Conservation (phyloP, 2,888 invertebrate species). For the Ophonus ardosiacus region DNA sequence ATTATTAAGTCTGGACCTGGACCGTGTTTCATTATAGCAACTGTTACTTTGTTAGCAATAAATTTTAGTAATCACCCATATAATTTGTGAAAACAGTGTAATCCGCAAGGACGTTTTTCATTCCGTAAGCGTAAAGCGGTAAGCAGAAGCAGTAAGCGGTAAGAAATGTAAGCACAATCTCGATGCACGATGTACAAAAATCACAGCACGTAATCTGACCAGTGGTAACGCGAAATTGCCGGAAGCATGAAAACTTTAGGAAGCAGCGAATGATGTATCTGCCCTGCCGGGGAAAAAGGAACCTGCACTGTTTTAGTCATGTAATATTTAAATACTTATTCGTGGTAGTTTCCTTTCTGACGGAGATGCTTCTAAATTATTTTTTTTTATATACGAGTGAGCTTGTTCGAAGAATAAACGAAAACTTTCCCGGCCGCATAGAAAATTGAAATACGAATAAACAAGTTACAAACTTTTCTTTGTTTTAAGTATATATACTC, state of each 20-base stretch:
- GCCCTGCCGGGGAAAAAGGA: neutral
- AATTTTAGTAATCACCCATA: constrained; percentile 19
- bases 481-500: constrained; percentile 40
- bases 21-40: neutral
- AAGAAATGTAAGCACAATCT: constrained; percentile 42
- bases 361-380: constrained; percentile 47
- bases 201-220: constrained; percentile 41
- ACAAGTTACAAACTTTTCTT: constrained; percentile 49
- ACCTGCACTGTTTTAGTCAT: constrained; percentile 36
- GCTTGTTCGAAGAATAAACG: constrained; percentile 40
- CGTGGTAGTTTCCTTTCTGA: constrained; percentile 37
- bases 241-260: constrained; percentile 39
- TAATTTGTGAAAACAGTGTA: constrained; percentile 25
- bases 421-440: constrained; percentile 37
- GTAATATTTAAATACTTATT: constrained; percentile 45
- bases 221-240: constrained; percentile 40
- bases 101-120: constrained; percentile 15
- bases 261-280: constrained; percentile 33
- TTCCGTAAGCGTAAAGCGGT: neutral
- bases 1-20: constrained; percentile 8
- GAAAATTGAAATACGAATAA: constrained; percentile 49
- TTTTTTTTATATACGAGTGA: constrained; percentile 18
- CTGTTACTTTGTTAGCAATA: constrained; percentile 25
- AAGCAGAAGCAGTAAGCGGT: constrained; percentile 7
- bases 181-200: constrained; percentile 29